phyloP scores from a whole-genome alignment of 2,888 invertebrate species.

The Ornithoptera alexandrae region DNA sequence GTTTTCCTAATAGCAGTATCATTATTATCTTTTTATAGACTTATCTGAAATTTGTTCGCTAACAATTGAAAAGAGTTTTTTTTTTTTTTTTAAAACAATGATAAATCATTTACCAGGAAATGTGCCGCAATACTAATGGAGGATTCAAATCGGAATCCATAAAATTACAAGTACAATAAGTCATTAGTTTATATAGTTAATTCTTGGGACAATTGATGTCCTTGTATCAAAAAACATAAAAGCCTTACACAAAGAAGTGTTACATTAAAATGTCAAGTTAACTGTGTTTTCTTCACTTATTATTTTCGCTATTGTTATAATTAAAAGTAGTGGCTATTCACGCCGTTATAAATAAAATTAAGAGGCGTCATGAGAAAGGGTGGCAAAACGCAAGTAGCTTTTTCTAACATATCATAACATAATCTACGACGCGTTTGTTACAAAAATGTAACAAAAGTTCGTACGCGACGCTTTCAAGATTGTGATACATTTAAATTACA shows the following conservation, averaged over 20 bases:
- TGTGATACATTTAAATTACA: constrained; percentile 13
- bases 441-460: too few species aligned
- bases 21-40: neutral
- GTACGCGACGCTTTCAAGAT: too few species aligned
- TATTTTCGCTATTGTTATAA: neutral
- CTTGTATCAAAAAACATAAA: too few species aligned
- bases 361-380: neutral
- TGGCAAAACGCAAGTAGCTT: too few species aligned
- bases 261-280: neutral
- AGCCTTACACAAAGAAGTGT: neutral
- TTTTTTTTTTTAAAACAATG: too few species aligned
- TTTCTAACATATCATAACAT: too few species aligned
- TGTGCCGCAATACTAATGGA: neutral
- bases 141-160: neutral
- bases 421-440: too few species aligned
- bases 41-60: too few species aligned
- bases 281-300: neutral
- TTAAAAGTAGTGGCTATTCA: neutral
- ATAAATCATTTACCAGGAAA: neutral
- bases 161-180: neutral
- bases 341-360: neutral
- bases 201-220: neutral
- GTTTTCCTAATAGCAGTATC: neutral
- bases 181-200: neutral
- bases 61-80: too few species aligned